phyloP scores from a whole-genome alignment of 2,888 invertebrate genomes.

The Ectobius pallidus region DNA sequence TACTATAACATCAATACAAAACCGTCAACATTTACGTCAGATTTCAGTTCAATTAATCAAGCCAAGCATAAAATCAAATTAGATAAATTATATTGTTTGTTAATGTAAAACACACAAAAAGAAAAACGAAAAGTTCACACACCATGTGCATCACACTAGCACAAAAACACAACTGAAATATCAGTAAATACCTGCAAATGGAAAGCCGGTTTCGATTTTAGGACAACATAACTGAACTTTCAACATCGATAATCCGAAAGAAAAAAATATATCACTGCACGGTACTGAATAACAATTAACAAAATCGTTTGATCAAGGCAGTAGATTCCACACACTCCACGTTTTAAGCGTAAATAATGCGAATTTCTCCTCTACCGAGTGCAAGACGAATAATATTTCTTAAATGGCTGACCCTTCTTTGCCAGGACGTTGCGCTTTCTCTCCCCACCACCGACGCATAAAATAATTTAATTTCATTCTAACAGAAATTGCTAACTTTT shows the following conservation, averaged over 20 bases:
- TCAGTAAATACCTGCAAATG: slow-evolving; percentile 30
- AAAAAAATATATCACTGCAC: neutral
- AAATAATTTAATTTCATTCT: neutral
- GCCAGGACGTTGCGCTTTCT: neutral
- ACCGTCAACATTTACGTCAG: too few species aligned
- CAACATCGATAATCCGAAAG: slow-evolving; percentile 15
- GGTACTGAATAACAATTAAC: neutral
- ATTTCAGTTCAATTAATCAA: too few species aligned
- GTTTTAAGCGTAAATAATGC: too few species aligned
- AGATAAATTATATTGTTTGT: too few species aligned
- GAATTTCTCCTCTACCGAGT: too few species aligned
- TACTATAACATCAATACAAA: too few species aligned
- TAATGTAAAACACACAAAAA: neutral
- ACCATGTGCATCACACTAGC: neutral
- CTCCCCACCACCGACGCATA: neutral
- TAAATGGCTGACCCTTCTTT: too few species aligned
- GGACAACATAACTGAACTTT: slow-evolving; percentile 32
- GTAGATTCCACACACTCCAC: too few species aligned
- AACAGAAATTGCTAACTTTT: neutral
- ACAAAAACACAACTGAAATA: too few species aligned
- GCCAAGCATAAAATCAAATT: too few species aligned
- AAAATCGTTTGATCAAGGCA: too few species aligned
- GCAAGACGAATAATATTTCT: neutral
- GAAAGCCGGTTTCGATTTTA: slow-evolving; percentile 23
- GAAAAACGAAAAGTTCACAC: neutral